Base-by-base conservation (phyloP, 2,888 invertebrate species). In the Platycnemis pennipes region DNA sequence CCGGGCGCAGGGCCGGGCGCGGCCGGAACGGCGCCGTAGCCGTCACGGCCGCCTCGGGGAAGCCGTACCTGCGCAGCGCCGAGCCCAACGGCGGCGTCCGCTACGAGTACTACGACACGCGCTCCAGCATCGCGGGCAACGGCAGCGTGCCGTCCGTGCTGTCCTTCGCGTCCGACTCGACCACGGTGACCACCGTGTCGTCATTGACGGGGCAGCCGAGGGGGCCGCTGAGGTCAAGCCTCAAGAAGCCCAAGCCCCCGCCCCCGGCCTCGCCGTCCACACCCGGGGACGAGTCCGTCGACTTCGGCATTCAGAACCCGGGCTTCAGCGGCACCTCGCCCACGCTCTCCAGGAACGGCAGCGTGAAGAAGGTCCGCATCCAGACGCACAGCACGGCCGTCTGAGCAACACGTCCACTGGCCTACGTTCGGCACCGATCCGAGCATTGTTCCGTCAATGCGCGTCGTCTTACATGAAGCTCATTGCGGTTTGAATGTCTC, bases 381-480 rank as follows among this genome's bases (percentile, higher is more conserved):
- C 98, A 99, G 96, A 99, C 99, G 69, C 98, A 98, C 96, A 99
- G 99, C 96, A 99, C 99, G 86, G 99, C 99, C 96, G 99, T 99
- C 95, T 99, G 94, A 95, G 44, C 44, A 3, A 31, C 7, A 53
- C 16, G 37, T 26, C 31, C 49, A 11, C 0, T 1, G 69, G 5
- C 69, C 31, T 7, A 31, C 69, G n/a, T n/a, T n/a, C n/a, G n/a
- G n/a, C n/a, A n/a, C n/a, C n/a, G n/a, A n/a, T n/a, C 49, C 49
- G 49, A 11, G 3, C 49, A 11, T n/a, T n/a, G n/a, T 19, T 13
- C 49, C 49, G 13, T 49, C 4, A 49, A 19, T 49, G 49, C 49
- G 13, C 11, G 49, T 2, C 11, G 49, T 49, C 11, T 11, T 13
- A 49, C 4, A 19, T 16, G 49, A 2, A 19, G 49, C n/a, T n/a